A percentile compares a stretch with the other conserved stretches of the same genome.
Evolutionary conservation across 1,140 invertebrate genomes (phyloP).

Genomic region (Drosophila kurseongensis): DNA sequence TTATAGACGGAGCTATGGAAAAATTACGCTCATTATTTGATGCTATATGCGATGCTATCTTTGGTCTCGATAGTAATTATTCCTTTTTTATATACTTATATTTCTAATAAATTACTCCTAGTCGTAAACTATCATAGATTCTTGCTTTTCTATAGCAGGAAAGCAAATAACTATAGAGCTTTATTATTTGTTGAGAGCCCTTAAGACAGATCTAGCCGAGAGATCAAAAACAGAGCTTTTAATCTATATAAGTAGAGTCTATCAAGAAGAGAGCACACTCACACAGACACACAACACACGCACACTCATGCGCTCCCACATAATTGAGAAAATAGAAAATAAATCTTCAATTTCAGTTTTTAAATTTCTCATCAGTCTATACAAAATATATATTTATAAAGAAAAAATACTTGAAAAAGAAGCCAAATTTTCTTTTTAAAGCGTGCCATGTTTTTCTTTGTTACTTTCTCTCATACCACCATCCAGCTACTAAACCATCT

Average conservation of each 20-base stretch:
- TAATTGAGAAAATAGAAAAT: slow-evolving; percentile 37
- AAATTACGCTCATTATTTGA: slow-evolving; percentile 83
- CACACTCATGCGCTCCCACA: slow-evolving; percentile 37
- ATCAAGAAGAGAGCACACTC: slow-evolving; percentile 42
- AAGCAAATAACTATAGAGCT: slow-evolving; percentile 54
- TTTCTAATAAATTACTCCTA: slow-evolving; percentile 75
- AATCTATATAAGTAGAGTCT: slow-evolving; percentile 65
- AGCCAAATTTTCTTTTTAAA: slow-evolving; percentile 41
- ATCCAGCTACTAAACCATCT: slow-evolving; percentile 31
- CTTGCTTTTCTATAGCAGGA: slow-evolving; percentile 19
- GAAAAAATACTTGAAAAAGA: slow-evolving; percentile 17
- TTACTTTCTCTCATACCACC: slow-evolving; percentile 47
- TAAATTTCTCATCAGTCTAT: slow-evolving; percentile 33
- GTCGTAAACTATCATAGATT: slow-evolving; percentile 62
- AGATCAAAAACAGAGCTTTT: slow-evolving; percentile 32
- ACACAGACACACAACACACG: slow-evolving; percentile 40
- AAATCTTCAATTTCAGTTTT: slow-evolving; percentile 39
- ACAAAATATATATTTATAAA: slow-evolving; percentile 28
- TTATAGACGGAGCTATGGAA: slow-evolving; percentile 82
- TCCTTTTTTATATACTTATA: slow-evolving; percentile 73
- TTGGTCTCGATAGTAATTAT: slow-evolving; percentile 83
- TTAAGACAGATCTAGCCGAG: slow-evolving; percentile 56
- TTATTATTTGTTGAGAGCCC: slow-evolving; percentile 74
- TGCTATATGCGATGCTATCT: slow-evolving; percentile 82
- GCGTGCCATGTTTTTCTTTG: slow-evolving; percentile 71